Percentiles rank a stretch among this genome's conserved stretches.
These are phyloP conservation scores for Habrosyne pyritoides DNA, from an alignment of 2,888 invertebrate genomes.

Conservation along the genomic window DNA sequence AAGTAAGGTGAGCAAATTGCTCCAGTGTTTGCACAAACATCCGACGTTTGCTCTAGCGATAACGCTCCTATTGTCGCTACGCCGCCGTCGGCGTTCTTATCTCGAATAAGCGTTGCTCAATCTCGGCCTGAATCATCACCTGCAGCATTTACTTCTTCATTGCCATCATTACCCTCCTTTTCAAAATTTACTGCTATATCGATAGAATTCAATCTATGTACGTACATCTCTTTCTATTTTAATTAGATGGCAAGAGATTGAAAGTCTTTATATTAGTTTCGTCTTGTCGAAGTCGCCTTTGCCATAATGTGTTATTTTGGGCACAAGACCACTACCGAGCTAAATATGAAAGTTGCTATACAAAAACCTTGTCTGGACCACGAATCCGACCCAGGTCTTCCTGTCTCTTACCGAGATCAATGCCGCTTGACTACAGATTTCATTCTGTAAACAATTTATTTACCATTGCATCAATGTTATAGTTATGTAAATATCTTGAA, in stretches of 20 bases:
- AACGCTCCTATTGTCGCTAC: slow-evolving; percentile 46
- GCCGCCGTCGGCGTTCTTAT: slow-evolving; percentile 39
- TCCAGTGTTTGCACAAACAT: slow-evolving; percentile 62
- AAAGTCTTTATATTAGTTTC: too few species aligned
- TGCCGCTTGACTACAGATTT: neutral
- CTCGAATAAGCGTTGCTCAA: slow-evolving; percentile 47
- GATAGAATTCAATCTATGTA: too few species aligned
- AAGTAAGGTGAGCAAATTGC: slow-evolving; percentile 40
- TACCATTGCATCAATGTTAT: neutral
- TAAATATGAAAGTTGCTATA: neutral
- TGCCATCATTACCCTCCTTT: neutral
- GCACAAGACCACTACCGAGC: neutral
- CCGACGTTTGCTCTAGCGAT: slow-evolving; percentile 64
- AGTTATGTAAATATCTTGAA: neutral
- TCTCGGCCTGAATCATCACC: slow-evolving; percentile 31
- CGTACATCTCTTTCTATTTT: too few species aligned
- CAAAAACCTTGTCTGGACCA: too few species aligned
- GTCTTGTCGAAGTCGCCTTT: too few species aligned
- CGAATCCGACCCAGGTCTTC: too few species aligned
- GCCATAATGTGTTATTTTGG: neutral
- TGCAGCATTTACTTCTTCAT: slow-evolving; percentile 3
- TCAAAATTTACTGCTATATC: neutral
- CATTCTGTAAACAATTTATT: neutral
- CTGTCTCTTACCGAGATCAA: too few species aligned
- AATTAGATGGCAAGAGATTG: too few species aligned